phyloP scores from a whole-genome alignment of 23 tunicate genomes.

The Oikopleura albicans region DNA sequence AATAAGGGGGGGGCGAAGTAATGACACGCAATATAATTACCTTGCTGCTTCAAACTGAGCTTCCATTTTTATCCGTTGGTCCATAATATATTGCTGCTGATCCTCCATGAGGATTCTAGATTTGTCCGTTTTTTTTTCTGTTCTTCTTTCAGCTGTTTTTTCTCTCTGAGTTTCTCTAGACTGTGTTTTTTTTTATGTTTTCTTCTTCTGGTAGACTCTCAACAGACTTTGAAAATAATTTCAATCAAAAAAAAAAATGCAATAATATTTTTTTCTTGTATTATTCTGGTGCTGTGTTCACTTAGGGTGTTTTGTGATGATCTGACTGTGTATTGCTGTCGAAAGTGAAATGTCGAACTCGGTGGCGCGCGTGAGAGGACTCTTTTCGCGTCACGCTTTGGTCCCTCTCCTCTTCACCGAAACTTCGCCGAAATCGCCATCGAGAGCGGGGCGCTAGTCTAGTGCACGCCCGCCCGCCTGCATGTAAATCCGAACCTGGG shows the following conservation, averaged over 20 bases:
- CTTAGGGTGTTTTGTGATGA: neutral
- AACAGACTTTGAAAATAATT: neutral
- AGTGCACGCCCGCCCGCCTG: too few species aligned
- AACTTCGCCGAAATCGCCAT: too few species aligned
- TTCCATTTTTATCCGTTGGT: neutral
- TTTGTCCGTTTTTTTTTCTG: neutral
- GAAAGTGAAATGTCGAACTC: neutral
- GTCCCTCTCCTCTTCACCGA: too few species aligned
- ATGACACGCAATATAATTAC: too few species aligned
- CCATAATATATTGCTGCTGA: neutral
- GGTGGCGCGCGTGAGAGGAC: too few species aligned
- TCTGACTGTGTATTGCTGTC: neutral
- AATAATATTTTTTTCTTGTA: neutral
- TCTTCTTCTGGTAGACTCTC: neutral
- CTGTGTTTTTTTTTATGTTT: neutral
- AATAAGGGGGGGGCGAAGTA: too few species aligned
- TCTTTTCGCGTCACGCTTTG: too few species aligned
- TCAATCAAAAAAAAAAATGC: neutral
- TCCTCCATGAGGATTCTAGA: neutral
- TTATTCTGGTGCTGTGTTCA: neutral
- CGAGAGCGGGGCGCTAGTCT: too few species aligned
- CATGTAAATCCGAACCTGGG: too few species aligned
- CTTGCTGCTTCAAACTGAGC: slow-evolving; percentile 2
- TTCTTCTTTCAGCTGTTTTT: neutral
- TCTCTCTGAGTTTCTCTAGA: neutral